Evolutionary conservation across 2,888 invertebrate genomes (phyloP).

Genomic region (Amphimallon solstitiale): DNA sequence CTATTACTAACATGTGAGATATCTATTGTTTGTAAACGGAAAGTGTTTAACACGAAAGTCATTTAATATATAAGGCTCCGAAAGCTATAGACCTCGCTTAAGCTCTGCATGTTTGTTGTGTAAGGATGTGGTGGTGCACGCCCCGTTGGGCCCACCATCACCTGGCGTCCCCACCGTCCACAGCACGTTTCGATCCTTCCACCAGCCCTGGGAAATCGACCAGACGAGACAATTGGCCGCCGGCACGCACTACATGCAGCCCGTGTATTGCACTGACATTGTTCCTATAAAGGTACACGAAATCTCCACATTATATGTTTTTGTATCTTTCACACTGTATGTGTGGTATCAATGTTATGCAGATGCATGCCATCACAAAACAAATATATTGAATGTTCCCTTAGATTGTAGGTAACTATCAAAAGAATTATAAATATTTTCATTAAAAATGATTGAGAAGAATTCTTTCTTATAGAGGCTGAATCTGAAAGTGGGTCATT

Average conservation of each 20-base stretch:
- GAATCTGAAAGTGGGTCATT: too few species aligned
- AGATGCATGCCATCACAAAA: conserved; percentile 22
- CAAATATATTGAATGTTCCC: conserved; percentile 15
- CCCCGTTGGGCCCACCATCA: conserved; percentile 61
- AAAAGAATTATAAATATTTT: too few species aligned
- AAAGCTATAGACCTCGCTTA: conserved; percentile 53
- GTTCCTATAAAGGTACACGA: conserved; percentile 67
- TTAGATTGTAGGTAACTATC: not conserved
- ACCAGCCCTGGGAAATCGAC: conserved; percentile 76
- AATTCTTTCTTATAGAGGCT: too few species aligned
- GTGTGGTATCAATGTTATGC: conserved; percentile 28
- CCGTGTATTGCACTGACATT: conserved; percentile 65
- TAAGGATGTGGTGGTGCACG: conserved; percentile 65
- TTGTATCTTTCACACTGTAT: conserved; percentile 14
- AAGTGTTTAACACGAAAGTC: not conserved
- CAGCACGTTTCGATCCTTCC: conserved; percentile 69
- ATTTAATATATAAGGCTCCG: conserved; percentile 40
- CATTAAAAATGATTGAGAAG: too few species aligned
- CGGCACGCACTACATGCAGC: conserved; percentile 60
- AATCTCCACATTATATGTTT: conserved; percentile 28
- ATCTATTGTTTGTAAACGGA: conserved; percentile 38
- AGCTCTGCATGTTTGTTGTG: conserved; percentile 63
- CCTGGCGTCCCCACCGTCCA: conserved; percentile 63
- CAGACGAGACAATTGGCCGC: conserved; percentile 67
- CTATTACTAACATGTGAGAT: conserved; percentile 43